Evolutionary conservation across 2,797 vertebrate species (phyloP).

Genomic region (Pogonophryne albipinna): DNA sequence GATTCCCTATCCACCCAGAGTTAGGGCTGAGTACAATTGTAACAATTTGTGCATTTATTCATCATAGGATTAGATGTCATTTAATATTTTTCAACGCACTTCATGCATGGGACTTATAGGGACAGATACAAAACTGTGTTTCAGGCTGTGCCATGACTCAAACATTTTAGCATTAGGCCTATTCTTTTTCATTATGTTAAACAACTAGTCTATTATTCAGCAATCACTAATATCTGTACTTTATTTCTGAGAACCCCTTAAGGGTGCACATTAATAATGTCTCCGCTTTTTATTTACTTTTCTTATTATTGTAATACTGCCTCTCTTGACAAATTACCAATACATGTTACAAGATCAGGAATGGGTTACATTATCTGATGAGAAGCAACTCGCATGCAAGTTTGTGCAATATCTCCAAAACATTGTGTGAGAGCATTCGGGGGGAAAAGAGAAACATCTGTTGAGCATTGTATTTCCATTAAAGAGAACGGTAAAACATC

Average conservation of each 20-base stretch:
- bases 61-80: not conserved
- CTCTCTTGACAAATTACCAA: constrained; percentile 3
- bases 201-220: not conserved
- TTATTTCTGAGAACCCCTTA: not conserved
- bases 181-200: not conserved
- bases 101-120: not conserved
- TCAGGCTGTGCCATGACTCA: not conserved
- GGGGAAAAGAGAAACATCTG: constrained; percentile 40
- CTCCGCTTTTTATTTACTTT: not conserved
- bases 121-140: not conserved
- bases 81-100: not conserved
- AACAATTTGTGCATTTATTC: not conserved
- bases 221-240: not conserved
- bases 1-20: too few species aligned
- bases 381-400: constrained; percentile 30
- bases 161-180: not conserved
- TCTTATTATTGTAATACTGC: not conserved
- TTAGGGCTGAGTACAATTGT: not conserved
- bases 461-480: constrained; percentile 22
- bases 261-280: not conserved
- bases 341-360: not conserved
- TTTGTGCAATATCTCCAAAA: constrained; percentile 30
- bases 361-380: not conserved
- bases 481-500: constrained; percentile 36
- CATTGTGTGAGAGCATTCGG: constrained; percentile 24